Base-by-base conservation (phyloP, 2,113 vertebrate species). In the Rynchops niger region DNA sequence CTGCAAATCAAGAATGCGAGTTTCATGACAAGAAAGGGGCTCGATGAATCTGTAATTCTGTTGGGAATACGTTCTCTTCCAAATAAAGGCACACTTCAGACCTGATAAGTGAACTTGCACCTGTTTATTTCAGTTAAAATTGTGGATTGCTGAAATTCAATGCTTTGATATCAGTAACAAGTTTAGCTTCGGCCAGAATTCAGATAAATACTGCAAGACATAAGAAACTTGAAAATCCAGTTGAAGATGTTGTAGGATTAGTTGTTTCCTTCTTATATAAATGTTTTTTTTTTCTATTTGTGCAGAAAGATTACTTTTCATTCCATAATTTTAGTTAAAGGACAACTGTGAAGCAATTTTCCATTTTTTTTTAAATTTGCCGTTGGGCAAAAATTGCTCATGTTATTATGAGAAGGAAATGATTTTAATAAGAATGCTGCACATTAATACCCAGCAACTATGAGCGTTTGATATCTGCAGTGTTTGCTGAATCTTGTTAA, bases 261-360 rank as follows among this genome's bases (percentile, higher is more conserved):
- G 2, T 59, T 77, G 38, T 85, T 86, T 80, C 26, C 30, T 88
- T 88, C 15, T 73, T 67, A 17, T 47, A 22, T 77, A 34, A 86
- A 82, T 14, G 21, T 84, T 81, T 66, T 45, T 34, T 32, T 78
- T 88, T 53, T 62, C 8, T 67, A 38, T 90, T 90, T 93, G 42
- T 62, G 50, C 22, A 62, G 84, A 74, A 92, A 87, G 26, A 74
- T 73, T 82, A 45, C 16, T 71, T 86, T 93, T 83, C 40, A 19
- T 96, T 92, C 16, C 25, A 6, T 88, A 66, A 70, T 90, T 93
- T 90, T 72, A 69, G 36, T 81, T 94, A 82, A 88, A 86, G 47
- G 15, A 58, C 36, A 73, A 67, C 73, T 71, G 49, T 80, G 71
- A 90, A 95, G 66, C 20, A 47, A 11, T 86, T 81, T 90, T 72